These are phyloP conservation scores for Meriones unguiculatus DNA, from an alignment of 2,113 vertebrate species.

Conservation along the genomic window DNA sequence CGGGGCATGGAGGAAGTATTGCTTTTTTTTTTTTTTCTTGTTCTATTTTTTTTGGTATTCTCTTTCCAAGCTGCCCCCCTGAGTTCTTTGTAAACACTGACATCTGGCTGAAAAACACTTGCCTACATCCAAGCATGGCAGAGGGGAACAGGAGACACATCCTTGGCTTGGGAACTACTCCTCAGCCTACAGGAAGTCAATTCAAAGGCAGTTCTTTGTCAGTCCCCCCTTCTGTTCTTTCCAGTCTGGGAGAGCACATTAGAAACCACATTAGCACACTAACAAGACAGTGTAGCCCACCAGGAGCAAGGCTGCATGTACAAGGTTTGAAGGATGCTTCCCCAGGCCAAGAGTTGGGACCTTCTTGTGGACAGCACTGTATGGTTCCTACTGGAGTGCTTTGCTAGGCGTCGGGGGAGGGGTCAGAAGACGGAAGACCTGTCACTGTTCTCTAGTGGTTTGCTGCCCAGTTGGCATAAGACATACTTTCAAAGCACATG, in stretches of 20 bases:
- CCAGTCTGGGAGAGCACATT: not conserved
- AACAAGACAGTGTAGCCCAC: not conserved
- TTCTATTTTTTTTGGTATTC: not conserved
- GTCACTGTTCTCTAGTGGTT: not conserved
- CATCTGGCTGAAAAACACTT: slow-evolving; percentile 19
- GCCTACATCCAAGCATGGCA: slow-evolving; percentile 26
- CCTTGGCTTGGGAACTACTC: not conserved
- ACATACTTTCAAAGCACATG: not conserved
- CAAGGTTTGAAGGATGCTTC: not conserved
- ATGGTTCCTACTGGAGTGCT: not conserved
- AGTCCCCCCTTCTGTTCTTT: not conserved
- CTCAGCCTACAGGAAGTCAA: slow-evolving; percentile 38
- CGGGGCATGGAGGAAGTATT: not conserved
- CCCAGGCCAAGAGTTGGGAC: not conserved
- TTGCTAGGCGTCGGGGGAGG: not conserved
- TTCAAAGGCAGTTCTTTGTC: not conserved
- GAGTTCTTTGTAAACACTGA: slow-evolving; percentile 34
- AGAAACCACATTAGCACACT: not conserved
- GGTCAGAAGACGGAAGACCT: not conserved
- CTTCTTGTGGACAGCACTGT: not conserved
- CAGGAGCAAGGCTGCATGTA: fast-evolving
- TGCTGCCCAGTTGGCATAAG: not conserved
- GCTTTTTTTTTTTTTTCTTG: not conserved
- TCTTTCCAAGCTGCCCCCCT: not conserved
- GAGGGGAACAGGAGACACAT: slow-evolving; percentile 8